phyloP scores from a whole-genome alignment of 2,888 invertebrate species.

The Caenorhabditis virilis region DNA sequence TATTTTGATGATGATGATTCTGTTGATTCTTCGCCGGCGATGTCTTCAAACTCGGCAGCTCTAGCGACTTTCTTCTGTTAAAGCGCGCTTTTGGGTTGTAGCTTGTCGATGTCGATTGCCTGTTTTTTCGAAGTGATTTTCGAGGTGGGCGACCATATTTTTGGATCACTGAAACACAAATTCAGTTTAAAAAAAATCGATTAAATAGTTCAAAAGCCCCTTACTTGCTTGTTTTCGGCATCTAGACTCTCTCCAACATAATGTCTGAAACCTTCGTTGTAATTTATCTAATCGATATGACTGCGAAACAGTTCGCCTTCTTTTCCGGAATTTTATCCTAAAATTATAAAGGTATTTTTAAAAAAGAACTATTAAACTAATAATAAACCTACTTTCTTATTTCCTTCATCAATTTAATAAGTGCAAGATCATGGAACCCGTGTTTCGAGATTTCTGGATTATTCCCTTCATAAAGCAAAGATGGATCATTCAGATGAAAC shows the following conservation, averaged over 20 bases:
- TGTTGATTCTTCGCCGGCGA: no score
- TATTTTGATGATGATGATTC: no score
- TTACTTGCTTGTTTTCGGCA: not conserved
- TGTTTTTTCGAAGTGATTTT: no score
- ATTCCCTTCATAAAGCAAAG: slow-evolving; percentile 6
- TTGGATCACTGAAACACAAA: no score
- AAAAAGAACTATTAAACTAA: not conserved
- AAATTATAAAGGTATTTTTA: not conserved
- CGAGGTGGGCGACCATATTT: no score
- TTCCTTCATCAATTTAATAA: slow-evolving; percentile 12
- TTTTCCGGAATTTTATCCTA: slow-evolving; percentile 5
- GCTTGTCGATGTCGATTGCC: no score
- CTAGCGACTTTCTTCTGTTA: no score
- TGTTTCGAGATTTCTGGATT: not conserved
- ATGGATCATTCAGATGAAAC: slow-evolving; percentile 25
- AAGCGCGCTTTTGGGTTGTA: no score
- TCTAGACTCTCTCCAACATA: not conserved
- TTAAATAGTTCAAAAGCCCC: no score
- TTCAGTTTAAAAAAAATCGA: no score
- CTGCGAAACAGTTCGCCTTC: slow-evolving; percentile 13
- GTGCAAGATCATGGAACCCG: slow-evolving; percentile 2
- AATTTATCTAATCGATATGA: slow-evolving; percentile 7
- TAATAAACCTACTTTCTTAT: slow-evolving; percentile 7
- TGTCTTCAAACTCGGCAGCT: no score
- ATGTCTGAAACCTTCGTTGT: not conserved